Base-by-base conservation (phyloP, 1,140 invertebrate genomes). In the Aphelinus atriplicis region DNA sequence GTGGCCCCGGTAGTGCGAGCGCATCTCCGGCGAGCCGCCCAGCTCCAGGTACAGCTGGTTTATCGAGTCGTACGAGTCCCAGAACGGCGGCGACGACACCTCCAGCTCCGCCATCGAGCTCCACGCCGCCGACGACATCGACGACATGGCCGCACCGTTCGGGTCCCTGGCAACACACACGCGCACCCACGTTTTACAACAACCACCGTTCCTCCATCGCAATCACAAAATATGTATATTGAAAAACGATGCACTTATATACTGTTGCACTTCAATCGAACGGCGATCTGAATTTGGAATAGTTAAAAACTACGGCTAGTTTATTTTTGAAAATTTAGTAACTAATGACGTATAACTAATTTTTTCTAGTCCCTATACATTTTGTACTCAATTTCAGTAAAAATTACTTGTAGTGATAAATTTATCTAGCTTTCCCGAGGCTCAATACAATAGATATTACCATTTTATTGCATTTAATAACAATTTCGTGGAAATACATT, bases 11-110 rank as follows among this genome's bases (percentile, higher is more conserved):
- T 97, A 97, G 84, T 96, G 96, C 81, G 93, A 94, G 75, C 92
- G 91, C 77, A 94, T 91, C 81, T 92, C 91, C 3, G 93, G 90
- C n/a, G n/a, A n/a, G 79, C 91, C 92, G 92, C 94, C 93, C 77
- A 96, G 90, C 86, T 95, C 93, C 82, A 96, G 89, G 84, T 96
- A 96, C 47, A 95, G 90, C 51, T 53, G 95, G 86, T 96, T 96
- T 81, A 95, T 94, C 69, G 93, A 92, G 83, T 96, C 95, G 82
- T 96, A 97, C 1, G 93, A 93, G 83, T 96, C 95, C 95, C 95
- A 97, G 79, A 94, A 95, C 4, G 93, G 94, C 70, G 88, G 84
- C 74, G 86, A 88, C 70, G 50, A 80, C 7, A 79, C 69, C 7
- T 78, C 80, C 9, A 65, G 71, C 57, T 81, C 78, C n/a, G 72